These are phyloP conservation scores for Rhinichthys osculus DNA, from an alignment of 2,797 vertebrate genomes.

Conservation along the genomic window DNA sequence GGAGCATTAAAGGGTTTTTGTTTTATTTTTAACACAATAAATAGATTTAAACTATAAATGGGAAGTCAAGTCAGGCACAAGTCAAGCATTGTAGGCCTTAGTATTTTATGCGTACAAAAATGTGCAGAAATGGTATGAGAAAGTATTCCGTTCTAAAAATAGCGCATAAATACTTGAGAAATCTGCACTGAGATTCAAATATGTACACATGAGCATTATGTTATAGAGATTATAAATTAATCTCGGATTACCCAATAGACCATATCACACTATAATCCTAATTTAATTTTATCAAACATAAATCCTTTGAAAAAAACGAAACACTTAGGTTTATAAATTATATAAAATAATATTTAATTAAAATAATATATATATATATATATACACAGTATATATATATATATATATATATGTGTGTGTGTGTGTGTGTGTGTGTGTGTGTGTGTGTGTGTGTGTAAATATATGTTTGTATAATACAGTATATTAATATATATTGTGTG, in stretches of 20 bases:
- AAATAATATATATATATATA: no score
- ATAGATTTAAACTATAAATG: not conserved
- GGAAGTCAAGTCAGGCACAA: not conserved
- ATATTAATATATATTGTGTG: no score
- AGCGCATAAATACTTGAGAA: conserved; percentile 1
- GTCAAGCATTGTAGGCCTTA: not conserved
- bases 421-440: no score
- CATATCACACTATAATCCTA: conserved; percentile 29
- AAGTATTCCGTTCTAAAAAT: not conserved
- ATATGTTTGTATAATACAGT: no score
- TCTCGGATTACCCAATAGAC: conserved; percentile 22
- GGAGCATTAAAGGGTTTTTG: no score
- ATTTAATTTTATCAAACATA: conserved; percentile 20
- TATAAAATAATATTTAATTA: not conserved
- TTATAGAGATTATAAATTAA: conserved; percentile 34
- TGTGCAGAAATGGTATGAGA: not conserved
- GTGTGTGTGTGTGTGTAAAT: no score
- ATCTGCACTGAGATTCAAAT: conserved; percentile 7
- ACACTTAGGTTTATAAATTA: not conserved
- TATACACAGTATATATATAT: no score
- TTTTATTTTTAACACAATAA: not conserved
- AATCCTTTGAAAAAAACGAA: not conserved
- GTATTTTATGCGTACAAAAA: not conserved
- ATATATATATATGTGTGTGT: no score
- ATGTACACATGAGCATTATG: not conserved